These are phyloP conservation scores for Argyrosomus japonicus DNA, from an alignment of 2,113 vertebrate genomes.

Conservation along the genomic window DNA sequence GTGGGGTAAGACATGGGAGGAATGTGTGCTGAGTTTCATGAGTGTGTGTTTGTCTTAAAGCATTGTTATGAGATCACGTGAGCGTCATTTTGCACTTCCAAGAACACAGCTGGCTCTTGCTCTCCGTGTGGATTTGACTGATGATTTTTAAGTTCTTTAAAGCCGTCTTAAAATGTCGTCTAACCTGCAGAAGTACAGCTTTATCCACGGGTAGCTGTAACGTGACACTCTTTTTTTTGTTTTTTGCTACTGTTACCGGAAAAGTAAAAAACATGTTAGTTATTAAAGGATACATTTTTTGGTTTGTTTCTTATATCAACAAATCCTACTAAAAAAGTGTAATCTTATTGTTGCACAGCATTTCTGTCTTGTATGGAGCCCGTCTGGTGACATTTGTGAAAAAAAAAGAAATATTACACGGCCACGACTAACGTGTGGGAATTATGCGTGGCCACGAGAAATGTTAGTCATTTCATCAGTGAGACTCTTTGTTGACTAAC, in stretches of 20 bases:
- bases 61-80: conserved; percentile 1
- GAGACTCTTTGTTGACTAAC: too few relatives aligned
- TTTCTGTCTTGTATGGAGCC: too few relatives aligned
- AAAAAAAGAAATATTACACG: too few relatives aligned
- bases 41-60: conserved; percentile 26
- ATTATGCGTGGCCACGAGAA: too few relatives aligned
- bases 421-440: too few relatives aligned
- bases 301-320: neutral
- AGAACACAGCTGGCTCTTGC: neutral
- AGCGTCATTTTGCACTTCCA: neutral
- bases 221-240: neutral
- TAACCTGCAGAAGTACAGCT: conserved; percentile 2
- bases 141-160: neutral
- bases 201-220: neutral
- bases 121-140: neutral
- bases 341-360: neutral
- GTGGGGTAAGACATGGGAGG: conserved; percentile 70
- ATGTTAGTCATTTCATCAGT: too few relatives aligned
- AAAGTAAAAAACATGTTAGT: neutral
- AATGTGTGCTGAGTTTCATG: conserved; percentile 63
- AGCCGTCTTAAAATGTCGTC: neutral
- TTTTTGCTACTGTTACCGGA: too few relatives aligned
- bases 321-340: neutral
- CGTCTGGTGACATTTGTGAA: too few relatives aligned
- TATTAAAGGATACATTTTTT: neutral